Evolutionary conservation across 2,888 invertebrate genomes (phyloP).

Genomic region (Aporophyla lueneburgensis): DNA sequence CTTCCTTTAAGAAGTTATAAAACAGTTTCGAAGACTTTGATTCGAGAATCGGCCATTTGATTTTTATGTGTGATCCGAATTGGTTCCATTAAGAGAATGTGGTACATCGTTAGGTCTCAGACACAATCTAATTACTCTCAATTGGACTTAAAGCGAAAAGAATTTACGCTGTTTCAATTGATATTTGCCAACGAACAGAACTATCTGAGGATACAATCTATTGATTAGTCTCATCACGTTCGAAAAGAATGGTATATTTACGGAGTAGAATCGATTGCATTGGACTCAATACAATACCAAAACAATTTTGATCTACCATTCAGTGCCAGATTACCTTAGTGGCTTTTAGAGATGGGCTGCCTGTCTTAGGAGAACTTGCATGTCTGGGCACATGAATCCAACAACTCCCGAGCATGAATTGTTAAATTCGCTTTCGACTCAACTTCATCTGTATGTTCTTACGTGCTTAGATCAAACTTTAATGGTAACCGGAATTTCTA

Average conservation of each 20-base stretch:
- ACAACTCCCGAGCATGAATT: slow-evolving; percentile 42
- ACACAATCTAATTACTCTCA: slow-evolving; percentile 27
- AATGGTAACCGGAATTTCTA: slow-evolving; percentile 30
- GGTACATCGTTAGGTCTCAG: slow-evolving; percentile 13
- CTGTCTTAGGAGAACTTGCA: slow-evolving; percentile 18
- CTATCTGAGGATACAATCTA: slow-evolving; percentile 12
- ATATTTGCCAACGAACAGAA: slow-evolving; percentile 15
- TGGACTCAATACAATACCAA: slow-evolving; percentile 20
- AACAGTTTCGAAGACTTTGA: background rate
- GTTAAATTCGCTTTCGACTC: slow-evolving; percentile 47
- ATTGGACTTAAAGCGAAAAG: slow-evolving; percentile 34
- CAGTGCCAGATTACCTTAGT: slow-evolving; percentile 20
- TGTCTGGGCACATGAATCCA: slow-evolving; percentile 24
- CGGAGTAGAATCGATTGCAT: slow-evolving; percentile 24
- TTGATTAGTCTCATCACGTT: slow-evolving; percentile 29
- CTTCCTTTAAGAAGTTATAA: slow-evolving; percentile 23
- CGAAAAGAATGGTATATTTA: slow-evolving; percentile 23
- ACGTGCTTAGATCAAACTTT: slow-evolving; percentile 38
- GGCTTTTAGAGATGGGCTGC: slow-evolving; percentile 16
- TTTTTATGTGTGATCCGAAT: slow-evolving; percentile 14
- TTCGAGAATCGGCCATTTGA: slow-evolving; percentile 18
- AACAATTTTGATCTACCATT: slow-evolving; percentile 33
- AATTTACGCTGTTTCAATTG: slow-evolving; percentile 29
- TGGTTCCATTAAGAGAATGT: slow-evolving; percentile 11
- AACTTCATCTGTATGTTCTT: slow-evolving; percentile 15